These are phyloP conservation scores for Ips nitidus DNA, from an alignment of 1,140 invertebrate genomes.

Conservation along the genomic window DNA sequence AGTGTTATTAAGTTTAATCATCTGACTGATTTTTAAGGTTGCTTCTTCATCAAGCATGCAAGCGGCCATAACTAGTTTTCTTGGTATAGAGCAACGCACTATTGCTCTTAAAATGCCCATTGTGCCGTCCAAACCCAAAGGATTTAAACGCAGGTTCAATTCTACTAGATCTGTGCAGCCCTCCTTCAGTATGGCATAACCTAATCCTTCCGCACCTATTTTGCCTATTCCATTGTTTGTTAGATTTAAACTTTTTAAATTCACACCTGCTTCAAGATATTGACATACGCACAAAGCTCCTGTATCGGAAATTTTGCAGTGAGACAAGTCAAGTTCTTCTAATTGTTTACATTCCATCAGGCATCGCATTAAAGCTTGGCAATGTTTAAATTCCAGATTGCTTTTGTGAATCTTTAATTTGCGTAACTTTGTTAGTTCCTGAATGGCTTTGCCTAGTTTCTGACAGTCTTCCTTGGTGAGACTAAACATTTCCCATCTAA, in stretches of 20 bases:
- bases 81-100: conserved; percentile 42
- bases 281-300: conserved; percentile 50
- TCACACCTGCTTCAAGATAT: conserved; percentile 39
- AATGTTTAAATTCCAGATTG: conserved; percentile 43
- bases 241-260: conserved; percentile 44
- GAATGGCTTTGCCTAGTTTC: conserved; percentile 44
- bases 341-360: conserved; percentile 46
- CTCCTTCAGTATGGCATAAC: conserved; percentile 14
- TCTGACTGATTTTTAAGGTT: conserved; percentile 42
- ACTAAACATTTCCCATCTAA: conserved; percentile 47
- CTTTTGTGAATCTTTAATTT: conserved; percentile 46
- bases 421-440: conserved; percentile 41
- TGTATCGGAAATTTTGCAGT: conserved; percentile 48
- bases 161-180: conserved; percentile 6
- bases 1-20: conserved; percentile 46
- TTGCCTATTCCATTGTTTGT: conserved; percentile 47
- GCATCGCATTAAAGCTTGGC: conserved; percentile 45
- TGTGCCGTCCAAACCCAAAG: conserved; percentile 47
- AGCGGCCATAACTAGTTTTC: conserved; percentile 45
- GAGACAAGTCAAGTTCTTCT: conserved; percentile 47
- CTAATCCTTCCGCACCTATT: conserved; percentile 42
- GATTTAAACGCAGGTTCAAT: conserved; percentile 50
- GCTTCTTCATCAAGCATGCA: conserved; percentile 46
- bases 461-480: conserved; percentile 45
- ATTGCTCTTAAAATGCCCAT: conserved; percentile 48